Percentiles rank a stretch among this genome's conserved stretches.
These are phyloP conservation scores for Rhinichthys klamathensis DNA, from an alignment of 2,113 vertebrate genomes.

Conservation along the genomic window DNA sequence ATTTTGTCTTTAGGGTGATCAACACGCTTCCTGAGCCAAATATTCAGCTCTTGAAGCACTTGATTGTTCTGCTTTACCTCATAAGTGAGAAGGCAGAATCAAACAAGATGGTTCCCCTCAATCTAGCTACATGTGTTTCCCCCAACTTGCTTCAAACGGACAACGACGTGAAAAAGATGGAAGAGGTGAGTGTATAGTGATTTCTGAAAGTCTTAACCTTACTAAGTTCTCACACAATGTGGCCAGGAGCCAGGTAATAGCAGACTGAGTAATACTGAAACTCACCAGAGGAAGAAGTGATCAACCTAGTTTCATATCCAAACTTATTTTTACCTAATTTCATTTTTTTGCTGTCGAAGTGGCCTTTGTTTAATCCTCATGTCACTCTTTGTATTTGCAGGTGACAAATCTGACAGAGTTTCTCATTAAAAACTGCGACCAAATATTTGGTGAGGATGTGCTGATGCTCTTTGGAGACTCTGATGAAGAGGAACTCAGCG, in stretches of 20 bases:
- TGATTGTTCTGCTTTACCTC: conserved; percentile 69
- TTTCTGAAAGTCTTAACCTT: conserved; percentile 5
- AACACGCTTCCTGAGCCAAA: conserved; percentile 77
- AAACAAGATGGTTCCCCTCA: conserved; percentile 83
- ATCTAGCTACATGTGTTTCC: conserved; percentile 82
- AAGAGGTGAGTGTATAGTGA: conserved; percentile 70
- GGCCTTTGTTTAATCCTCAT: neutral
- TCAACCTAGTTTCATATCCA: conserved; percentile 14
- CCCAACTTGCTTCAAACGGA: conserved; percentile 78
- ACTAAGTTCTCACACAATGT: conserved; percentile 7
- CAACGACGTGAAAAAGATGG: conserved; percentile 68
- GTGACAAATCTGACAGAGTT: conserved; percentile 81
- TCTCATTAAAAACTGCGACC: conserved; percentile 81
- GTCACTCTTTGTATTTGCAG: conserved; percentile 62
- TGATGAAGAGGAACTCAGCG: conserved; percentile 73
- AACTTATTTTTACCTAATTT: neutral
- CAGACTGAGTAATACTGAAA: conserved; percentile 15
- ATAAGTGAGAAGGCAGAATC: conserved; percentile 69
- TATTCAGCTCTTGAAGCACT: conserved; percentile 66
- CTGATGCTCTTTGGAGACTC: conserved; percentile 57
- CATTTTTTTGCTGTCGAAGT: neutral
- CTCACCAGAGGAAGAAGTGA: neutral
- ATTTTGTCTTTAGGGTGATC: conserved; percentile 70
- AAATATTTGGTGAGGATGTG: conserved; percentile 79
- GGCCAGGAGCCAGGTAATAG: neutral